Conservation (phyloP, 2,797 vertebrate species). For the Brachymystax lenok region DNA sequence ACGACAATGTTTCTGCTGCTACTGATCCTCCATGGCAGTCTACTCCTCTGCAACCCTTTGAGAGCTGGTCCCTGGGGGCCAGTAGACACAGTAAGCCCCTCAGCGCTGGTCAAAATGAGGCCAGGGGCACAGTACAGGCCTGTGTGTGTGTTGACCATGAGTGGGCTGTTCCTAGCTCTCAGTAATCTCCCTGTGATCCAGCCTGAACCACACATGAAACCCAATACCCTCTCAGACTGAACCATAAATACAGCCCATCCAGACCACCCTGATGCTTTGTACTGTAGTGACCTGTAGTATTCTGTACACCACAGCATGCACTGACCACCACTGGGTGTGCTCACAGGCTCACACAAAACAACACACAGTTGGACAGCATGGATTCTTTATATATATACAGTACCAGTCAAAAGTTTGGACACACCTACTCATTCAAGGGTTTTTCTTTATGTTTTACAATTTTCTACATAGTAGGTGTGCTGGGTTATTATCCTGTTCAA, state of each 20-base stretch:
- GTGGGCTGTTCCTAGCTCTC: slow-evolving; percentile 61
- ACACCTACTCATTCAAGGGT: too few species aligned
- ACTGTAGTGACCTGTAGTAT: slow-evolving; percentile 27
- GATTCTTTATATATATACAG: background rate
- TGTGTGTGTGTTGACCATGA: slow-evolving; percentile 25
- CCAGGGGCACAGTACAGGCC: slow-evolving; percentile 50
- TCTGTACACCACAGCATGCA: slow-evolving; percentile 49
- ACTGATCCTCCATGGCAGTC: slow-evolving; percentile 45
- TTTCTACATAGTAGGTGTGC: too few species aligned
- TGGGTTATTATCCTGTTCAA: too few species aligned
- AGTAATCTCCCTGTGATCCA: slow-evolving; percentile 69
- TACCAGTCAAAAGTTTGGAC: too few species aligned
- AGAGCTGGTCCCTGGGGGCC: slow-evolving; percentile 39
- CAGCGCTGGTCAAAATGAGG: slow-evolving; percentile 59
- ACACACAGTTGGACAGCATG: background rate
- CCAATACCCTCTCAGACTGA: slow-evolving; percentile 34
- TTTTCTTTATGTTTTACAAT: too few species aligned
- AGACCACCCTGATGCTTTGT: slow-evolving; percentile 62
- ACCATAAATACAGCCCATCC: slow-evolving; percentile 71
- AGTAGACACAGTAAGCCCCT: slow-evolving; percentile 57
- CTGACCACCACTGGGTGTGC: slow-evolving; percentile 26
- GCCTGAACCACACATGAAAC: slow-evolving; percentile 71
- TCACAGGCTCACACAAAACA: background rate
- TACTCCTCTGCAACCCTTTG: slow-evolving; percentile 18
- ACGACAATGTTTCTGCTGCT: slow-evolving; percentile 40